Conservation (phyloP, 2,888 invertebrate species). For the Hecatera dysodea region DNA sequence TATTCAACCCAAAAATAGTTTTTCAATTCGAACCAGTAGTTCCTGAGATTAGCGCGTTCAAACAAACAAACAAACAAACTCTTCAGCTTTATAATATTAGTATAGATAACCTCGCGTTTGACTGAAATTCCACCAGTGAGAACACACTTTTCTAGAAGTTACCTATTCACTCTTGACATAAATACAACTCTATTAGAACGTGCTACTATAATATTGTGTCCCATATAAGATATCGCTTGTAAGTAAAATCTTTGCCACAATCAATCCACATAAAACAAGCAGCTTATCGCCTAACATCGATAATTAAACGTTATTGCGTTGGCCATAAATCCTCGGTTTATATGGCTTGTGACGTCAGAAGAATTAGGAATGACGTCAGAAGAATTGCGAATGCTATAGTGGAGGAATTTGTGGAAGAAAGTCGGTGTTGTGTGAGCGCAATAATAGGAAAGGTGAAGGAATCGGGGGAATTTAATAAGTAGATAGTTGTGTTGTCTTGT, state of each 20-base stretch:
- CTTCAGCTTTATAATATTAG: too few relatives aligned
- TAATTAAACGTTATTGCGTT: constrained; percentile 73
- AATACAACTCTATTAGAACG: too few relatives aligned
- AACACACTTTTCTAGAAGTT: too few relatives aligned
- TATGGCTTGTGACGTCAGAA: constrained; percentile 53
- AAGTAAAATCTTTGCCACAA: constrained; percentile 45
- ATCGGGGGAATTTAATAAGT: constrained; percentile 52
- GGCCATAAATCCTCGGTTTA: constrained; percentile 66
- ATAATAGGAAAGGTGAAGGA: constrained; percentile 34
- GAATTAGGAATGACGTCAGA: too few relatives aligned
- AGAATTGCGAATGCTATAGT: constrained; percentile 39
- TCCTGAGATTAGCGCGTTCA: too few relatives aligned
- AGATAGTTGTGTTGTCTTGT: constrained; percentile 24
- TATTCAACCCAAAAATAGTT: too few relatives aligned
- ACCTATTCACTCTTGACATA: too few relatives aligned
- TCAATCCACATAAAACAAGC: constrained; percentile 53
- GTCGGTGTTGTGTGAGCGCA: constrained; percentile 1
- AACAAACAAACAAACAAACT: too few relatives aligned
- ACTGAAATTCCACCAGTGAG: too few relatives aligned
- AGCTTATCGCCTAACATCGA: constrained; percentile 69
- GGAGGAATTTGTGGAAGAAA: constrained; percentile 24
- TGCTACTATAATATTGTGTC: background rate
- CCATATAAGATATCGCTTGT: constrained; percentile 10
- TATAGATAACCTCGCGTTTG: too few relatives aligned
- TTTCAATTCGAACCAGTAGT: too few relatives aligned